A percentile compares a stretch with the other conserved stretches of the same genome.
These are phyloP conservation scores for Malurus splendens DNA, from an alignment of 2,797 vertebrate genomes.

Conservation along the genomic window DNA sequence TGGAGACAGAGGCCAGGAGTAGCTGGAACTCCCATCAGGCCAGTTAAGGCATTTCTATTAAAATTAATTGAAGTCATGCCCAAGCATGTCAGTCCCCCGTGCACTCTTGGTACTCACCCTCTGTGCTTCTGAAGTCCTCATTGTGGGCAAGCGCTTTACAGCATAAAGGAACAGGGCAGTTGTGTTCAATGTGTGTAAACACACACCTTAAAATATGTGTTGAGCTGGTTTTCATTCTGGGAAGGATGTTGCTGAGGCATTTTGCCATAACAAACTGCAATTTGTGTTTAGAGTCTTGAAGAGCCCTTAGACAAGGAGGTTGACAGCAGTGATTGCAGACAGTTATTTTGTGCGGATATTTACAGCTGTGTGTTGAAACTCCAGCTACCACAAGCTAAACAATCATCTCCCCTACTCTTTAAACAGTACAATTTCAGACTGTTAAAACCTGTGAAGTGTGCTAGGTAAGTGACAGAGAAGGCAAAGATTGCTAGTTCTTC, in stretches of 20 bases:
- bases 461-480: neutral
- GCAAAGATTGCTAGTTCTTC: neutral
- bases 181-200: fast-evolving
- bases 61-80: neutral
- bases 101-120: neutral
- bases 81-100: neutral
- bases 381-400: neutral
- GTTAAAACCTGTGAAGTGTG: neutral
- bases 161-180: neutral
- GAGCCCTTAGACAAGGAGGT: neutral
- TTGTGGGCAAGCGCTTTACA: neutral
- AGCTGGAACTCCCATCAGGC: neutral
- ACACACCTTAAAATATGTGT: neutral
- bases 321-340: neutral
- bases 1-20: neutral
- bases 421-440: neutral
- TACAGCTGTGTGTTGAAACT: neutral
- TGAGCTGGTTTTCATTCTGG: neutral
- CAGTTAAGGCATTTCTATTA: neutral
- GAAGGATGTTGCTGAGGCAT: neutral
- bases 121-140: neutral
- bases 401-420: neutral
- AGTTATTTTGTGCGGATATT: neutral
- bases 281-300: neutral
- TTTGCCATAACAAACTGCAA: neutral